These are phyloP conservation scores for Microctonus hyperodae DNA, from an alignment of 2,888 invertebrate species.

Conservation along the genomic window DNA sequence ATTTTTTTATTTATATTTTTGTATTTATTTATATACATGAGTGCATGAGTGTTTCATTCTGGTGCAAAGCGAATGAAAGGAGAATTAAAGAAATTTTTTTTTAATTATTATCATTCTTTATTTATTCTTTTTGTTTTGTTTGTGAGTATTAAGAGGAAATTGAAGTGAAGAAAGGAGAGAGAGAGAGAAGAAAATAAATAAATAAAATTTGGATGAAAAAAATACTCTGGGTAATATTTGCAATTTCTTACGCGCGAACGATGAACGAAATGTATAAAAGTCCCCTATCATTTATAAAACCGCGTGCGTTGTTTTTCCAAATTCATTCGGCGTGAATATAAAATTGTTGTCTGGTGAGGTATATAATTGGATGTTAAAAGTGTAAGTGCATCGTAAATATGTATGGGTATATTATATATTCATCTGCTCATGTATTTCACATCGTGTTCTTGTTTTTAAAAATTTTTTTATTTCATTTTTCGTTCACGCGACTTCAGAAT, in stretches of 20 bases:
- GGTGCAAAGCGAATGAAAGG: too few relatives aligned
- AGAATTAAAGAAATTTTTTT: not conserved
- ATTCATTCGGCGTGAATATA: constrained; percentile 21
- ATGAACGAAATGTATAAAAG: not conserved
- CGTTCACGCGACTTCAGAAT: not conserved
- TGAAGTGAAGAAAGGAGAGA: not conserved
- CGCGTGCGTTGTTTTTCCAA: constrained; percentile 25
- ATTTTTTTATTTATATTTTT: not conserved
- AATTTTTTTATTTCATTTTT: too few relatives aligned
- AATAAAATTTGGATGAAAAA: not conserved
- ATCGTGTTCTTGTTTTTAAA: not conserved
- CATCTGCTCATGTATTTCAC: not conserved
- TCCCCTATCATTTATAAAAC: constrained; percentile 28
- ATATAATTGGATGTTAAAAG: not conserved
- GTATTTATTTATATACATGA: not conserved
- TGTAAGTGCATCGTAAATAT: too few relatives aligned
- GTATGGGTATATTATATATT: not conserved
- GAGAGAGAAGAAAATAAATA: constrained; percentile 3
- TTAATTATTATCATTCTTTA: not conserved
- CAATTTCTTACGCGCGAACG: not conserved
- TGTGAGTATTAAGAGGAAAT: not conserved
- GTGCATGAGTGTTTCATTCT: too few relatives aligned
- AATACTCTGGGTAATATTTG: too few relatives aligned
- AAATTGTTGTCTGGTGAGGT: not conserved
- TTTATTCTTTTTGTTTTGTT: too few relatives aligned